Conservation (phyloP, 2,888 invertebrate genomes). For the Diaperis boleti region DNA sequence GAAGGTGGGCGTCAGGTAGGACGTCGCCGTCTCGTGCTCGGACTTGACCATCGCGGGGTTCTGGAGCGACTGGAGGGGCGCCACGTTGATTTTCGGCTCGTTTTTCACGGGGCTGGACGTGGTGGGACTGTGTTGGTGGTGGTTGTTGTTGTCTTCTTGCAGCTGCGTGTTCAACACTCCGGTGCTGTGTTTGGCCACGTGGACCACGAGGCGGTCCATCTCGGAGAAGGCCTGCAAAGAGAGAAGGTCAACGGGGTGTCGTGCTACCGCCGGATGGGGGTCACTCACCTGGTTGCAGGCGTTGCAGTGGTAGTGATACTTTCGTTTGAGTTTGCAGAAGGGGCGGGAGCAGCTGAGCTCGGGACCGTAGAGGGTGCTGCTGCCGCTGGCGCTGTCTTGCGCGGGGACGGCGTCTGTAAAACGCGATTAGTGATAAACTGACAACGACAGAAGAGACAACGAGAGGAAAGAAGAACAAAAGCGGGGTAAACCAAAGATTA, state of each 20-base stretch:
- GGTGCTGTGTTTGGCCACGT: constrained; percentile 78
- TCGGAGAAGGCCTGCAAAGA: constrained; percentile 75
- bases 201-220: constrained; percentile 75
- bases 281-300: constrained; percentile 77
- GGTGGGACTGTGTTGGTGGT: constrained; percentile 51
- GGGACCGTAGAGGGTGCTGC: constrained; percentile 72
- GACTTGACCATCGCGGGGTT: constrained; percentile 47
- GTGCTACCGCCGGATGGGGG: neutral
- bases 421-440: constrained; percentile 31
- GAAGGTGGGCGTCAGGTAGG: constrained; percentile 62
- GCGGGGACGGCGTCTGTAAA: constrained; percentile 43
- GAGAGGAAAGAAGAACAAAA: constrained; percentile 5
- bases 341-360: constrained; percentile 79
- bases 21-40: constrained; percentile 37
- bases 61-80: constrained; percentile 63
- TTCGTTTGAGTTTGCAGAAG: constrained; percentile 83
- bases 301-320: constrained; percentile 84
- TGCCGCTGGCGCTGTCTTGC: constrained; percentile 49
- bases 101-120: constrained; percentile 56
- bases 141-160: constrained; percentile 61
- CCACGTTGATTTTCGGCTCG: constrained; percentile 63
- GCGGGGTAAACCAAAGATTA: constrained; percentile 35
- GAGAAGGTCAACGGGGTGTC: neutral
- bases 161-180: constrained; percentile 69
- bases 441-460: constrained; percentile 2